A percentile compares a stretch with the other conserved stretches of the same genome.
Conservation (phyloP, 2,113 vertebrate genomes). For the Myiozetetes cayanensis region DNA sequence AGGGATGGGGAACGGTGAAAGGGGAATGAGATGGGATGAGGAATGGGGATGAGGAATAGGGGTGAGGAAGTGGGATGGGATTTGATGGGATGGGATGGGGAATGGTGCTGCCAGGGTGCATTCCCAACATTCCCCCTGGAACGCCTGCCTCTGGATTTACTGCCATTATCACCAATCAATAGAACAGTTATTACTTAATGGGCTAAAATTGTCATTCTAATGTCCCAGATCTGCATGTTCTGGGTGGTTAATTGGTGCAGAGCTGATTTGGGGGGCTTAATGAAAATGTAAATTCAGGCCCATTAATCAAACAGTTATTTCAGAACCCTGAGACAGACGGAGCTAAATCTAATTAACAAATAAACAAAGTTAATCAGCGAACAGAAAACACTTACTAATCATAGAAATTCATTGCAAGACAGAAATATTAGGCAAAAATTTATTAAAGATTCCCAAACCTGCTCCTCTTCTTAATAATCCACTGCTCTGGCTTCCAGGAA, state of each 20-base stretch:
- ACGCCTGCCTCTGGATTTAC: background rate
- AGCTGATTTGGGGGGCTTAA: constrained; percentile 57
- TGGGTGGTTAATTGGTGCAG: constrained; percentile 57
- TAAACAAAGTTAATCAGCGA: constrained; percentile 78
- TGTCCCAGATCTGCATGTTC: constrained; percentile 32
- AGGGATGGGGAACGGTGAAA: no score
- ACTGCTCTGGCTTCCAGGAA: background rate
- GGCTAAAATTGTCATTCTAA: constrained; percentile 49
- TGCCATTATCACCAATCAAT: constrained; percentile 72
- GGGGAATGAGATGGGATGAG: no score
- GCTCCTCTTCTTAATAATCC: background rate
- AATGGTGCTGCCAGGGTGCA: background rate
- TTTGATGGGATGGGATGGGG: background rate
- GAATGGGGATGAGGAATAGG: no score
- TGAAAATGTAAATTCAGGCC: constrained; percentile 70
- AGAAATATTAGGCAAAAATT: constrained; percentile 42
- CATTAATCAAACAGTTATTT: constrained; percentile 78
- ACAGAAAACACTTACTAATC: constrained; percentile 66
- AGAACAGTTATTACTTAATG: constrained; percentile 67
- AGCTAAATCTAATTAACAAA: constrained; percentile 72
- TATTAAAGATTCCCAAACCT: constrained; percentile 51
- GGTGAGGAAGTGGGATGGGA: background rate
- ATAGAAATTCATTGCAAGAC: background rate
- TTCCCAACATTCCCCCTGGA: background rate
- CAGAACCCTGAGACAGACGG: constrained; percentile 53